Conservation (phyloP, 2,113 vertebrate genomes). For the Chitala chitala region DNA sequence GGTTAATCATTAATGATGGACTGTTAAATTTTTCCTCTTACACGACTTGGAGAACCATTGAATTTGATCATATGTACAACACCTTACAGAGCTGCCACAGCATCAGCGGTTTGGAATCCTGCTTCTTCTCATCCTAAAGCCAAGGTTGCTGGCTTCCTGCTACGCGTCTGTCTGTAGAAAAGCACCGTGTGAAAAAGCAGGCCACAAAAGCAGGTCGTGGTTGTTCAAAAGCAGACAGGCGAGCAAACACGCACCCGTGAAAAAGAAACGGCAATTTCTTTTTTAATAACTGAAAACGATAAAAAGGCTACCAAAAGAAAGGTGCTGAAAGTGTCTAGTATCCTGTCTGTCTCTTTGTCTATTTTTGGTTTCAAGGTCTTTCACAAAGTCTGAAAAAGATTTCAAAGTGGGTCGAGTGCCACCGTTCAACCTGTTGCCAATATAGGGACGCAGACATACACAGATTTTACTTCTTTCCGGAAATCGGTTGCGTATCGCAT, state of each 20-base stretch:
- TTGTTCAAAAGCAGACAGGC: neutral
- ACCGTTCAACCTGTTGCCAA: neutral
- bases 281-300: neutral
- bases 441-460: neutral
- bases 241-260: no score
- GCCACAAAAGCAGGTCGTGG: neutral
- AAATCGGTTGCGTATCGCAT: no score
- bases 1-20: no score
- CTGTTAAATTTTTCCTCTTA: constrained; percentile 1
- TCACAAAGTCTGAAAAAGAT: neutral
- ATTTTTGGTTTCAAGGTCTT: neutral
- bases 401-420: neutral
- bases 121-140: neutral
- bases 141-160: neutral
- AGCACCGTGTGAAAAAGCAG: neutral
- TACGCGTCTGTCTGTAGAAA: neutral
- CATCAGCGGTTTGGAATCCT: neutral
- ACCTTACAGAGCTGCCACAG: no score
- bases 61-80: no score
- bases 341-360: neutral
- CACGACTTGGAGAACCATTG: neutral
- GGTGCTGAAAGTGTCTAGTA: neutral
- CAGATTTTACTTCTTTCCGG: neutral
- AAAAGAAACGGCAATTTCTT: neutral
- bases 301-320: neutral